Evolutionary conservation across 2,888 invertebrate species (phyloP), one percentile per base, ranked within the genome.

Genomic region (Formica aserva): DNA sequence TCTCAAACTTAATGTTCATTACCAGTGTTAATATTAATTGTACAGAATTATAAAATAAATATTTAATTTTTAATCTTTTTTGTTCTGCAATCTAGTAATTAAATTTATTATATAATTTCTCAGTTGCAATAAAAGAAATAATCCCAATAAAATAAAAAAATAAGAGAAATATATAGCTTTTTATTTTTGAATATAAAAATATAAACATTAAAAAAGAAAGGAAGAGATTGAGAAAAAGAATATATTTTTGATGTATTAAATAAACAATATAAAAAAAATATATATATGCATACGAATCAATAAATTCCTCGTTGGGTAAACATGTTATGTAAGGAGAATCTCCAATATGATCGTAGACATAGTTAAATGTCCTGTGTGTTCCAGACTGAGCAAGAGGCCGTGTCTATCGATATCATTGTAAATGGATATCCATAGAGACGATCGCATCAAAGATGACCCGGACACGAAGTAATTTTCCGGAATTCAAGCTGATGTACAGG

Each of bases 361-460:
- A 66, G 66, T 80, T 74, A 45, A 80, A 80, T 18, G 76, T 72
- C 60, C 78, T 52, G 55, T 69, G 11, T 60, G 52, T 75, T 74
- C 45, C 45, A 8, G 57, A 32, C 41, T 45, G 45, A 74, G 78
- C 78, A 74, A 57, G 77, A 77, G 71, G 38, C 60, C 60, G 45
- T 75, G 35, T 74, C 75, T 75, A 74, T 75, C 75, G 60, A 80
- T 80, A 74, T 80, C 76, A 60, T 80, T 80, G 78, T 80, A 74
- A 80, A 80, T 74, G 78, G 57, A 78, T 80, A 74, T 74, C 75
- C 78, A 80, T 80, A 74, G 60, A 80, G 78, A 60, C 57, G 78
- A 80, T 80, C 75, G 75, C 78, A 80, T 80, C 78, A 80, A 80
- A 80, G 75, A 80, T 80, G 75, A 80, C 78, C 76, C 76, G 45